These are phyloP conservation scores for Archegozetes longisetosus DNA, from an alignment of 1,140 invertebrate genomes.

Conservation along the genomic window DNA sequence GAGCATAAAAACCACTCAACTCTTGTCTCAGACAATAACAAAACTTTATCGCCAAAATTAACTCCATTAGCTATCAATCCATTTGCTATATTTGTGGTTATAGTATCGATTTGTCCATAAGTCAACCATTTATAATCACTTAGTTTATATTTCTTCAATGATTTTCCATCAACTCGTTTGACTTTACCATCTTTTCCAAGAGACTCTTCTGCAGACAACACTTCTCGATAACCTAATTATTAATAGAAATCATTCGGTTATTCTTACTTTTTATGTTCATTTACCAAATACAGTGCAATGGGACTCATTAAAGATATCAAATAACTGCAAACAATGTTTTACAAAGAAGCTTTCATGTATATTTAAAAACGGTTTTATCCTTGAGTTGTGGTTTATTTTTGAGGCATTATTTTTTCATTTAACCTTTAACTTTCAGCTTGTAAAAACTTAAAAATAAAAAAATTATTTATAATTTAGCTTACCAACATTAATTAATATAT, in stretches of 20 bases:
- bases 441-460: too few relatives aligned
- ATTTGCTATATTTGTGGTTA: conserved; percentile 56
- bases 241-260: not conserved
- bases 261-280: not conserved
- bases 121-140: conserved; percentile 85
- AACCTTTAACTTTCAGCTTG: too few relatives aligned
- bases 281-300: too few relatives aligned
- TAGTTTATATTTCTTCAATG: conserved; percentile 59
- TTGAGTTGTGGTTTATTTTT: too few relatives aligned
- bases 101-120: conserved; percentile 56
- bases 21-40: conserved; percentile 91
- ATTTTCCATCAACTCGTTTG: conserved; percentile 47
- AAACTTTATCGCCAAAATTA: conserved; percentile 50
- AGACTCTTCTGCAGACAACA: conserved; percentile 84
- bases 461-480: too few relatives aligned
- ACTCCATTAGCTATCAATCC: conserved; percentile 48
- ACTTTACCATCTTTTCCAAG: conserved; percentile 77
- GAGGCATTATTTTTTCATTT: too few relatives aligned
- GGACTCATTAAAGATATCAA: too few relatives aligned
- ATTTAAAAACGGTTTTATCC: too few relatives aligned
- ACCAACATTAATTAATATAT: too few relatives aligned
- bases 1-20: conserved; percentile 94
- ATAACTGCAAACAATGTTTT: too few relatives aligned
- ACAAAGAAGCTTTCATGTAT: too few relatives aligned
- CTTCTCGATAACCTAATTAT: conserved; percentile 56